Base-by-base conservation (phyloP, 2,113 vertebrate species). In the Oceanites oceanicus region DNA sequence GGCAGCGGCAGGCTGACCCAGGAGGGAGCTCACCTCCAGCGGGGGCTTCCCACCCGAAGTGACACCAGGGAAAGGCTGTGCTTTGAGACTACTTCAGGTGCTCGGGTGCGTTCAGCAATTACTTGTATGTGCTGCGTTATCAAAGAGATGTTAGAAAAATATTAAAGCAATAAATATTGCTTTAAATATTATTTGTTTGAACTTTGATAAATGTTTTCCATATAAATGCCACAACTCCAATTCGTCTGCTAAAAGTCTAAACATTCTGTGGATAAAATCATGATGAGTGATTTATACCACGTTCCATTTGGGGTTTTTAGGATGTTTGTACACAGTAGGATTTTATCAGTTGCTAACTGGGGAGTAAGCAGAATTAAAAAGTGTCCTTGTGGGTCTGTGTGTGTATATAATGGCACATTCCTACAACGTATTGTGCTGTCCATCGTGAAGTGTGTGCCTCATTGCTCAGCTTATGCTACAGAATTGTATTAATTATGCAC, bases 111-210 rank as follows among this genome's bases (percentile, higher is more conserved):
- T 86, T 87, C 81, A 67, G 53, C 76, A 86, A 52, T 79, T 86
- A 32, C 66, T 90, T 79, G 32, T 93, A n/a, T 52, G 50, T 74
- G 50, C 84, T 83, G 65, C 42, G 5, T 21, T 83, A 84, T 81
- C 20, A 9, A 74, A 94, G 77, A 85, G 61, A 80, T 61, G 47
- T 76, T 90, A 97, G 88, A 77, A 96, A 96, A 97, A 90, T 82
- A 97, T 88, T 90, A 90, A 97, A 97, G 88, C 81, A 59, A 77
- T 96, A 93, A 96, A 96, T 93, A 93, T 9, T 83, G 88, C 65
- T 96, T 92, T 65, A 88, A 92, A 58, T 87, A 50, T 66, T 76
- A 67, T 65, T 95, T 81, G 75, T 96, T 96, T 95, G 88, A 96
- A 95, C 88, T 86, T 66, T 86, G 89, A 96, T 91, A 89, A 94